Evolutionary conservation across 2,888 invertebrate genomes (phyloP), one percentile per base, ranked within the genome.

Genomic region (Cerastis rubricosa): DNA sequence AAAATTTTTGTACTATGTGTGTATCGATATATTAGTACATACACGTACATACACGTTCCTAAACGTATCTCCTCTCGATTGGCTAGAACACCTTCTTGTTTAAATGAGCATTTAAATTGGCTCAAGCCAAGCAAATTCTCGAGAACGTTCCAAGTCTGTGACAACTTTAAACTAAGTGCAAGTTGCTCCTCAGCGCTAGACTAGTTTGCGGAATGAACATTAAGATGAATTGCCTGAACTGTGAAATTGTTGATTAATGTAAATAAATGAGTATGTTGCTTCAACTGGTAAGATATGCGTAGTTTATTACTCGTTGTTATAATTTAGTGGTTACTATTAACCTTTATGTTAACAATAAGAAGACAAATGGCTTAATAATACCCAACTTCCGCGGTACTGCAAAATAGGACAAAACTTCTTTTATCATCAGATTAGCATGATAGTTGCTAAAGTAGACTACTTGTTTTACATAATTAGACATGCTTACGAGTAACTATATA

Each of bases 221-320:
- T 68, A 77, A 82, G 74, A 72, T 74, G 74, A 80, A 83, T 85
- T 73, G 81, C 1, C 35, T 76, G 40, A 51, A 84, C 75, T 74
- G 76, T 78, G 59, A 82, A 80, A 84, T 86, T 72, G 78, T 65
- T 72, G 67, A 80, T 74, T 71, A 74, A 84, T 74, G 61, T 35
- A 47, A 66, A 72, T 47, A 75, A 81, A 74, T 64, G 65, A 29
- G 49, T 29, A 5, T 64, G 64, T 83, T 69, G 43, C 51, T 54
- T 47, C 54, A 69, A 74, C 63, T 63, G 63, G 29, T 63, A 83
- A n/a, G 66, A 29, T 63, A 71, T 47, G 69, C 35, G 69, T 69
- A 65, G 63, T 69, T 76, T 81, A 35, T 43, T 43, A 5, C 43
- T 57, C 25, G 25, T 57, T 76, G 25, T 66, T 70, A 35, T 66